Conservation (phyloP, 2,888 invertebrate species). For the Abrostola tripartita region DNA sequence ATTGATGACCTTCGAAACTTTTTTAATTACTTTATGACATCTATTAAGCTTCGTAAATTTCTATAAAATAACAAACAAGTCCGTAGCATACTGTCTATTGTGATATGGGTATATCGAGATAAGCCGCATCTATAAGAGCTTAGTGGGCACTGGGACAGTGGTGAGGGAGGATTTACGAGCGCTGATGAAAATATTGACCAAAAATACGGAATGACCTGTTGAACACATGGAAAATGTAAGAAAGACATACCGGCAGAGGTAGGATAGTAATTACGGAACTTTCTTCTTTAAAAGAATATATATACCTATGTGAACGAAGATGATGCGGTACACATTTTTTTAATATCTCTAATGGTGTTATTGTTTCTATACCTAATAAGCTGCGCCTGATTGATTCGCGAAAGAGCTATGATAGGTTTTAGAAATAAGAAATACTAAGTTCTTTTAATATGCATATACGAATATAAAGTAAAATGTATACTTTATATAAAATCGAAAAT, state of each 20-base stretch:
- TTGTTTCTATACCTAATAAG: no score
- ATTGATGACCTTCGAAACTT: no score
- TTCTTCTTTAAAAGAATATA: constrained; percentile 56
- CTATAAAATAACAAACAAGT: background rate
- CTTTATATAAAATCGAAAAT: background rate
- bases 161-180: constrained; percentile 40
- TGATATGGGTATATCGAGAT: constrained; percentile 8
- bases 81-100: background rate
- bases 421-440: no score
- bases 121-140: constrained; percentile 39
- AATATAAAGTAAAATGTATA: no score
- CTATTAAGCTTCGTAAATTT: background rate
- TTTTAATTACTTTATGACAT: no score
- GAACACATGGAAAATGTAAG: constrained; percentile 42
- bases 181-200: constrained; percentile 61
- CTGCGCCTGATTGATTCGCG: no score
- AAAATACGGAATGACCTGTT: constrained; percentile 64
- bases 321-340: no score
- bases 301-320: constrained; percentile 54
- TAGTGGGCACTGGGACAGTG: constrained; percentile 27
- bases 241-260: constrained; percentile 42
- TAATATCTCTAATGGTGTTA: no score
- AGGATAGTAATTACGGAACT: constrained; percentile 68
- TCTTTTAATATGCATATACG: no score
- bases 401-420: no score